A percentile compares a stretch with the other conserved stretches of the same genome.
phyloP scores from a whole-genome alignment of 1,140 invertebrate genomes.

The Pseudoatta argentina region DNA sequence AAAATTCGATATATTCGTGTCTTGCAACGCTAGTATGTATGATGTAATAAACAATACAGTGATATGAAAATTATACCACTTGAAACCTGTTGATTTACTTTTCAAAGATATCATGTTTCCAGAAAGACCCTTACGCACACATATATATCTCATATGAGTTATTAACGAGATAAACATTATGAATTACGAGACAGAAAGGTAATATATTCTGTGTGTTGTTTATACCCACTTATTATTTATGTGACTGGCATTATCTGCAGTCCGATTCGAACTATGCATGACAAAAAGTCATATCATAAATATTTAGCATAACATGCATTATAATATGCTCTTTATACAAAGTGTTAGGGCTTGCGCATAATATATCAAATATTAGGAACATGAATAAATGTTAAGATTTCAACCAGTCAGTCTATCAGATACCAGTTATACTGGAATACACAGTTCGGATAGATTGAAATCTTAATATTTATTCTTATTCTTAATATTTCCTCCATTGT shows the following conservation, averaged over 20 bases:
- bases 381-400: too few species aligned
- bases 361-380: too few species aligned
- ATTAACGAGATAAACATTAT: conserved; percentile 29
- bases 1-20: conserved; percentile 24
- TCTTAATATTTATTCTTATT: too few species aligned
- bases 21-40: background rate
- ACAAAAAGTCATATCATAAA: conserved; percentile 2
- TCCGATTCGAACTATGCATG: background rate
- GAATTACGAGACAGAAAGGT: background rate
- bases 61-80: conserved; percentile 21
- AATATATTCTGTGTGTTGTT: conserved; percentile 18
- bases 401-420: too few species aligned
- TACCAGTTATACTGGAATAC: too few species aligned
- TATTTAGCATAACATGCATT: background rate
- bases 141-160: conserved; percentile 9
- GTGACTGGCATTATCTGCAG: conserved; percentile 13
- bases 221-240: conserved; percentile 20
- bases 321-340: background rate
- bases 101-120: conserved; percentile 28
- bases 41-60: conserved; percentile 26
- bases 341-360: too few species aligned
- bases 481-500: too few species aligned
- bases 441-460: too few species aligned
- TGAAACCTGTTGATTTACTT: conserved; percentile 12
- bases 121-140: background rate